Conservation (phyloP, 2,888 invertebrate genomes). For the Abscondita cerata region DNA sequence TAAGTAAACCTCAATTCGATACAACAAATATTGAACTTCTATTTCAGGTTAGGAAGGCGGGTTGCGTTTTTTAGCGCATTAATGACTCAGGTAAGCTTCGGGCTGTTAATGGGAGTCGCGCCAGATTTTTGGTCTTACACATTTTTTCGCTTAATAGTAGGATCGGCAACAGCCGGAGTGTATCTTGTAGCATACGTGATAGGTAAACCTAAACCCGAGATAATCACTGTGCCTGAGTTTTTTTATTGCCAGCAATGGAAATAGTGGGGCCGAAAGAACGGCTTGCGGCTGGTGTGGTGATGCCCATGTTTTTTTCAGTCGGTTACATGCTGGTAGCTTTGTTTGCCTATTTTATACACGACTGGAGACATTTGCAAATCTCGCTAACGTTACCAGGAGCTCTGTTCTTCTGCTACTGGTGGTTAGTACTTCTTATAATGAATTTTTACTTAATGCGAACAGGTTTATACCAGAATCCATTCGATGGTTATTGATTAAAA, state of each 20-base stretch:
- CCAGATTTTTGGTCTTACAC: conserved; percentile 74
- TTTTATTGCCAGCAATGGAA: conserved; percentile 62
- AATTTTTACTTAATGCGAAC: conserved; percentile 5
- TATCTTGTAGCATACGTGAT: conserved; percentile 82
- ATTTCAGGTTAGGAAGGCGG: conserved; percentile 67
- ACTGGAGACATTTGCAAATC: conserved; percentile 75
- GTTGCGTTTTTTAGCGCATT: conserved; percentile 76
- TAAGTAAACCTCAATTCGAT: conserved; percentile 38
- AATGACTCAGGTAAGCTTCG: conserved; percentile 72
- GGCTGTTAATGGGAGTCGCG: conserved; percentile 69
- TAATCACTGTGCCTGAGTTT: background rate
- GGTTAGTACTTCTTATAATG: conserved; percentile 58
- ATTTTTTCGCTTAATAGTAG: conserved; percentile 70
- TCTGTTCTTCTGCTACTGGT: conserved; percentile 72
- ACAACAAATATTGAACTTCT: conserved; percentile 8
- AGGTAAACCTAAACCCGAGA: conserved; percentile 57
- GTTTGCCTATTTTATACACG: conserved; percentile 70
- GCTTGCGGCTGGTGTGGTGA: conserved; percentile 72
- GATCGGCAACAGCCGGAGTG: conserved; percentile 77
- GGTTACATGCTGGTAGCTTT: conserved; percentile 74
- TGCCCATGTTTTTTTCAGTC: conserved; percentile 76
- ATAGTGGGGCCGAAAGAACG: conserved; percentile 76
- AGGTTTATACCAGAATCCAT: conserved; percentile 76
- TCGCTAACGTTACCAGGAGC: conserved; percentile 73
- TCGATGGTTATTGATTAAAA: conserved; percentile 73